These are phyloP conservation scores for Acrobasis suavella DNA, from an alignment of 2,888 invertebrate genomes.

Conservation along the genomic window DNA sequence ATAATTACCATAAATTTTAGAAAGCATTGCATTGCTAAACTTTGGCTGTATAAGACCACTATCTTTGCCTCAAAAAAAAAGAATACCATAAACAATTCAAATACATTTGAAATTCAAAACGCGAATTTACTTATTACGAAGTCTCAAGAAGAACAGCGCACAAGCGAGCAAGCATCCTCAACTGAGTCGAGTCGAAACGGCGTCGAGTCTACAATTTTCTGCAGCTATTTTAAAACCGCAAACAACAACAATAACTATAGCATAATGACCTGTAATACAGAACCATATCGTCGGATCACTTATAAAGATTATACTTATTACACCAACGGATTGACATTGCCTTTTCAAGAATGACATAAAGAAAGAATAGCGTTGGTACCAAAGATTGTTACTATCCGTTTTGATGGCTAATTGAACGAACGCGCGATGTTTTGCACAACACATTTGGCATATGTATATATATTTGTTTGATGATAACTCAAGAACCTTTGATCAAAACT, in stretches of 20 bases:
- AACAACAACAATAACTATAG: slow-evolving; percentile 15
- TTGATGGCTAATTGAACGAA: too few species aligned
- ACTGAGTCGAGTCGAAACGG: too few species aligned
- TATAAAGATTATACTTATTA: slow-evolving; percentile 19
- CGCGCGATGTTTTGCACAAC: too few species aligned
- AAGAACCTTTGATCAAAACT: too few species aligned
- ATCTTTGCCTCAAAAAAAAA: not conserved
- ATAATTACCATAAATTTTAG: slow-evolving; percentile 15
- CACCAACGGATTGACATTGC: slow-evolving; percentile 6
- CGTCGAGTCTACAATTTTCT: slow-evolving; percentile 8
- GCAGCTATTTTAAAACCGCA: slow-evolving; percentile 17
- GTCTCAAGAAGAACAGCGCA: not conserved
- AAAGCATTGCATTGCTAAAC: not conserved
- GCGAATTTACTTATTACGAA: slow-evolving; percentile 1
- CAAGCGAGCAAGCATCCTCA: not conserved
- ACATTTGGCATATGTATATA: too few species aligned
- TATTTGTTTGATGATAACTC: too few species aligned
- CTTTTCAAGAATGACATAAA: slow-evolving; percentile 6
- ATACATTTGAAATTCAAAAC: not conserved
- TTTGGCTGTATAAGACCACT: not conserved
- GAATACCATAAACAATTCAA: not conserved
- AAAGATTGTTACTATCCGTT: not conserved
- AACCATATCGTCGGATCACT: slow-evolving; percentile 8
- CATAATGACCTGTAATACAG: slow-evolving; percentile 16
- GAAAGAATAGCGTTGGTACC: not conserved